phyloP scores from a whole-genome alignment of 2,113 vertebrate genomes.

The Menura novaehollandiae region DNA sequence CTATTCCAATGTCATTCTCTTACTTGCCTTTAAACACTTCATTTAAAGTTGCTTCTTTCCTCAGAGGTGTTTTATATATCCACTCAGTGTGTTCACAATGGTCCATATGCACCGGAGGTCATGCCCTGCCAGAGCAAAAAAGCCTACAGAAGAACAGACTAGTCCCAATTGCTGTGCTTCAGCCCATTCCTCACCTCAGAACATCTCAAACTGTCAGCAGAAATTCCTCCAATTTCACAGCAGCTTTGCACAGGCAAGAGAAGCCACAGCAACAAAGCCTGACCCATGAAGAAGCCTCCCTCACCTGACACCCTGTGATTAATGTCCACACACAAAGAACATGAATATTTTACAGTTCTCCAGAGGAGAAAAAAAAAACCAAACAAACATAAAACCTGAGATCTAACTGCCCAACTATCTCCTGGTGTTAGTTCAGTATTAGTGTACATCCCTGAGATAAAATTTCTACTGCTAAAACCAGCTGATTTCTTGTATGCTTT shows the following conservation, averaged over 20 bases:
- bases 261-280: background rate
- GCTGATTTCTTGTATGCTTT: background rate
- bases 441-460: background rate
- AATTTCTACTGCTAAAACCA: background rate
- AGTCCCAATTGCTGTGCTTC: background rate
- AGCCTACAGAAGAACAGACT: background rate
- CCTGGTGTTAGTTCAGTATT: background rate
- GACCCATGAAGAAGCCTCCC: background rate
- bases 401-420: background rate
- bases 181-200: background rate
- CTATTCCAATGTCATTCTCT: background rate
- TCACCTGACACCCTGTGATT: background rate
- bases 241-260: background rate
- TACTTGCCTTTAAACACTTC: background rate
- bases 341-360: background rate
- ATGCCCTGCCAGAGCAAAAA: background rate
- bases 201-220: background rate
- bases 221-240: background rate
- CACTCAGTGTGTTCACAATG: background rate
- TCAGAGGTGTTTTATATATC: background rate
- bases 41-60: background rate
- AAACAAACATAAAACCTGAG: background rate
- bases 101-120: background rate
- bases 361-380: background rate
- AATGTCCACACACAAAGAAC: background rate